A percentile compares a stretch with the other conserved stretches of the same genome.
Conservation (phyloP, 2,888 invertebrate species). For the Notodonta ziczac region DNA sequence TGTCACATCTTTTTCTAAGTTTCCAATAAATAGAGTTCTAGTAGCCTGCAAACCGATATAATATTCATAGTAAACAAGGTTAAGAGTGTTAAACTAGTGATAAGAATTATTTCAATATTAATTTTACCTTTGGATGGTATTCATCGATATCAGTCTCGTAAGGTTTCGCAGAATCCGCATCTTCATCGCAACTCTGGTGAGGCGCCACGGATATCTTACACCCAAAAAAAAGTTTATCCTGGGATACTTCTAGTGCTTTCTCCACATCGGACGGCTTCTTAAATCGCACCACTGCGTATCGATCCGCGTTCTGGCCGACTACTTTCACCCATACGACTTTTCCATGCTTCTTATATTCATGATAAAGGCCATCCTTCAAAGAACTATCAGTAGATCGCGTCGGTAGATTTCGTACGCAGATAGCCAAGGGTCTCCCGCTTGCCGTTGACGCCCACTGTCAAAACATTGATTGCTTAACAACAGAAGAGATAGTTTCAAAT, state of each 20-base stretch:
- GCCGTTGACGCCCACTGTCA: constrained; percentile 87
- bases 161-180: constrained; percentile 93
- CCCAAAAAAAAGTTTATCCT: constrained; percentile 98
- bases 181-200: constrained; percentile 95
- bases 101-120: constrained; percentile 8
- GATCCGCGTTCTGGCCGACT: constrained; percentile 94
- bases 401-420: constrained; percentile 96
- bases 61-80: constrained; percentile 9
- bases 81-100: background rate
- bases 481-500: background rate
- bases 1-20: constrained; percentile 97
- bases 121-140: constrained; percentile 93
- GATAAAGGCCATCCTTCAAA: constrained; percentile 98
- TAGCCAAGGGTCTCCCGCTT: constrained; percentile 90
- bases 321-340: constrained; percentile 98
- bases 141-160: constrained; percentile 98
- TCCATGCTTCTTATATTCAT: constrained; percentile 99
- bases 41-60: constrained; percentile 86
- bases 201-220: constrained; percentile 98
- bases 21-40: constrained; percentile 97
- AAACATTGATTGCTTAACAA: constrained; percentile 7
- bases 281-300: constrained; percentile 96
- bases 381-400: constrained; percentile 96
- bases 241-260: constrained; percentile 97
- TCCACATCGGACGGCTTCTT: constrained; percentile 99